Percentiles rank a stretch among this genome's conserved stretches.
Evolutionary conservation across 2,888 invertebrate genomes (phyloP).

Genomic region (Erpobdella octoculata): DNA sequence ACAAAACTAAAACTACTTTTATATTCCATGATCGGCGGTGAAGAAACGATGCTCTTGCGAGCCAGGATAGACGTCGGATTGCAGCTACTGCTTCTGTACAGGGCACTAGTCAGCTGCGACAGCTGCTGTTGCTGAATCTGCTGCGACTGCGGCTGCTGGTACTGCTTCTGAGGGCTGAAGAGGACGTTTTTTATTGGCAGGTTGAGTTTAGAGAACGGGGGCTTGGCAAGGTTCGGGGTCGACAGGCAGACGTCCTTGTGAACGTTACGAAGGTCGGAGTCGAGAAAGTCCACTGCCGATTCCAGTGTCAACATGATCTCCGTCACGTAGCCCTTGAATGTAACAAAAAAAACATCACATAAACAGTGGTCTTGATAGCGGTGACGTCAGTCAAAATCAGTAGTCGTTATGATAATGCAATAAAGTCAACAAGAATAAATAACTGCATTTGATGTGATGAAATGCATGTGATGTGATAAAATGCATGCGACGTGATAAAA

Average conservation of each 20-base stretch:
- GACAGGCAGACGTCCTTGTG: constrained; percentile 85
- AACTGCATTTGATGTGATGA: neutral
- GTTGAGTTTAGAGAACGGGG: neutral
- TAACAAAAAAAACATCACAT: neutral
- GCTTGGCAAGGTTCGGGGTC: constrained; percentile 69
- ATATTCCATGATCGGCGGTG: constrained; percentile 35
- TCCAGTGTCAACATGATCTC: constrained; percentile 88
- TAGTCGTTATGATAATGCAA: too few relatives aligned
- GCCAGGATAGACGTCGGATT: constrained; percentile 61
- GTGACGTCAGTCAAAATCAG: too few relatives aligned
- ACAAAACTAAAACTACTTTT: too few relatives aligned
- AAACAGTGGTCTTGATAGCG: too few relatives aligned
- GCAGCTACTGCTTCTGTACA: constrained; percentile 20
- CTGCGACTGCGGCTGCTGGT: constrained; percentile 70
- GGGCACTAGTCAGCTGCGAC: neutral
- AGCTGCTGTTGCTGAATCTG: constrained; percentile 66
- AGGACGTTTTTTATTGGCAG: neutral
- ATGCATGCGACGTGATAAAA: too few relatives aligned
- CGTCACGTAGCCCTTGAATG: constrained; percentile 78
- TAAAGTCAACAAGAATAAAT: neutral
- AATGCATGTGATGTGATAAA: too few relatives aligned
- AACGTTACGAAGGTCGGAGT: constrained; percentile 67
- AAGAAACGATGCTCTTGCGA: constrained; percentile 64
- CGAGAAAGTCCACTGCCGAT: constrained; percentile 82
- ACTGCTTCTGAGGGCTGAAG: constrained; percentile 47